Percentiles rank a stretch among this genome's conserved stretches.
Conservation (phyloP, 2,888 invertebrate genomes). For the Caenorhabditis becei region DNA sequence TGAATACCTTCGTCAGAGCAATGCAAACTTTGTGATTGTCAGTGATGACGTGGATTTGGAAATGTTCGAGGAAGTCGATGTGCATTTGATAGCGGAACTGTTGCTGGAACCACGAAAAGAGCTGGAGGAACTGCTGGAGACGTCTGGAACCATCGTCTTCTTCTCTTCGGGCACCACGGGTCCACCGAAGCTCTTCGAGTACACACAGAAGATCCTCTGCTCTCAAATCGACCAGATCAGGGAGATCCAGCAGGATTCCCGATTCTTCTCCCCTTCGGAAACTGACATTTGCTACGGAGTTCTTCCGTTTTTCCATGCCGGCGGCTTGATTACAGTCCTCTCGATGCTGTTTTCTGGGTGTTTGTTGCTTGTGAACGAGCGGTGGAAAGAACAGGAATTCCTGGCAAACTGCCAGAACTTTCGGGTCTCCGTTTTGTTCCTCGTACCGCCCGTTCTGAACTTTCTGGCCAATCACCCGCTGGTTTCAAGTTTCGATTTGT, state of each 20-base stretch:
- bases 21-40: slow-evolving; percentile 42
- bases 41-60: slow-evolving; percentile 43
- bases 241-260: slow-evolving; percentile 23
- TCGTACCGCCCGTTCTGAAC: slow-evolving; percentile 74
- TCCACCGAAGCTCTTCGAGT: slow-evolving; percentile 70
- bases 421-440: slow-evolving; percentile 56
- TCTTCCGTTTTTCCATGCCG: slow-evolving; percentile 77
- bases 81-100: slow-evolving; percentile 16
- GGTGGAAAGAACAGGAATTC: slow-evolving; percentile 66
- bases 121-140: neutral
- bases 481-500: slow-evolving; percentile 27
- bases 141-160: slow-evolving; percentile 68
- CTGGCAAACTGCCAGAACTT: slow-evolving; percentile 60
- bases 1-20: slow-evolving; percentile 52
- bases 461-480: slow-evolving; percentile 59
- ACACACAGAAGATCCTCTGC: slow-evolving; percentile 64
- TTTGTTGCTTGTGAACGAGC: slow-evolving; percentile 68
- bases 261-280: slow-evolving; percentile 17
- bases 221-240: slow-evolving; percentile 64
- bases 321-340: slow-evolving; percentile 74
- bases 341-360: slow-evolving; percentile 70
- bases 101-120: neutral
- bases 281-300: slow-evolving; percentile 68
- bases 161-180: slow-evolving; percentile 78
- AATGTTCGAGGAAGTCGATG: slow-evolving; percentile 42